Conservation (phyloP, 2,113 vertebrate species). For the Semnornis frantzii region DNA sequence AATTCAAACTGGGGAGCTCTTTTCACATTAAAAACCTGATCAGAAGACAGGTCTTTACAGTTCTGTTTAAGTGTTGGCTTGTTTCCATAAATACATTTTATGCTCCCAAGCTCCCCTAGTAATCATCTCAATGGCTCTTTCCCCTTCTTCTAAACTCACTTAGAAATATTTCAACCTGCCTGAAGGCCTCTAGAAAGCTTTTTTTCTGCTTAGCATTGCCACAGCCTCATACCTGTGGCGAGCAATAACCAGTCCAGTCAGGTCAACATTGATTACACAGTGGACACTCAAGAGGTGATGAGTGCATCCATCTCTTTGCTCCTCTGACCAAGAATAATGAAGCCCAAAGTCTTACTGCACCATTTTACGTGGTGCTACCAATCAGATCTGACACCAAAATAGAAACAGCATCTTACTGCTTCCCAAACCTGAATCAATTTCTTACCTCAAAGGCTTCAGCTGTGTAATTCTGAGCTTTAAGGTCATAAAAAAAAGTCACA, state of each 20-base stretch:
- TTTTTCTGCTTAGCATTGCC: background rate
- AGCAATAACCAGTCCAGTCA: background rate
- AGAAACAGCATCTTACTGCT: background rate
- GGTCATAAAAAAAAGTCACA: background rate
- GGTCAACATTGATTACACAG: background rate
- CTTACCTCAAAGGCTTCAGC: background rate
- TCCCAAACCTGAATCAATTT: background rate
- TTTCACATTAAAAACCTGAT: conserved; percentile 22
- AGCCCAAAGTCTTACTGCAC: accelerated
- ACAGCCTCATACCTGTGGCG: background rate
- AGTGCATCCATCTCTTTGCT: accelerated
- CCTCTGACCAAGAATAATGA: accelerated
- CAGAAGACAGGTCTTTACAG: background rate
- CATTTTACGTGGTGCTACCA: accelerated
- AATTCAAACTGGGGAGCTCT: conserved; percentile 28
- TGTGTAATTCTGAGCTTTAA: background rate
- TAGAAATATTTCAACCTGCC: background rate
- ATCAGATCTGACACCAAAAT: background rate
- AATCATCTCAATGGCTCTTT: background rate
- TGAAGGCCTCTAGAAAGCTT: background rate
- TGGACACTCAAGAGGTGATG: accelerated
- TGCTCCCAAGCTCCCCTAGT: background rate
- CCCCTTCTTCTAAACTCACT: background rate
- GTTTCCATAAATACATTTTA: background rate
- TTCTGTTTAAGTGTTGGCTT: background rate